Conservation (phyloP, 2,797 vertebrate species). For the Capromys pilorides region DNA sequence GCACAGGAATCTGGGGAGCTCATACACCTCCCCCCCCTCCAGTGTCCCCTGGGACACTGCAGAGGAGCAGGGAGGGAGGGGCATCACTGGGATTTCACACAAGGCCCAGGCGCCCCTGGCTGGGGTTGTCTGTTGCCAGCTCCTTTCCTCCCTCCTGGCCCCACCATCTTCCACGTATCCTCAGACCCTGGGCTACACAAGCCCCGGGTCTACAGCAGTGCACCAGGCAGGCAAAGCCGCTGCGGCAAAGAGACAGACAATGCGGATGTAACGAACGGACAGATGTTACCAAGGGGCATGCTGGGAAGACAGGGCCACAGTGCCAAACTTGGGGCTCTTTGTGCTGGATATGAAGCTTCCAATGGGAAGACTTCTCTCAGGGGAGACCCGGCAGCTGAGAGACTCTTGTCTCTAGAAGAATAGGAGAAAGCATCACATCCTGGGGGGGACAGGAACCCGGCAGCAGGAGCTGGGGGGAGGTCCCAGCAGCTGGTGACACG, state of each 20-base stretch:
- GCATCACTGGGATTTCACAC: neutral
- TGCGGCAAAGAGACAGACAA: neutral
- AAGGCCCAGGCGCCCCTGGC: neutral
- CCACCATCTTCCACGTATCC: neutral
- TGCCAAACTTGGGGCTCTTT: neutral
- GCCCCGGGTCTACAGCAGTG: neutral
- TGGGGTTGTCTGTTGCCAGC: neutral
- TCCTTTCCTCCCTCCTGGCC: fast-evolving
- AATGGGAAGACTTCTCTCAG: neutral
- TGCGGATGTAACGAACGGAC: neutral
- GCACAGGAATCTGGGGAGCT: neutral
- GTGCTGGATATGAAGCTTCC: neutral
- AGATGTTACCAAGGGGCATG: neutral
- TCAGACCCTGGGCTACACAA: neutral
- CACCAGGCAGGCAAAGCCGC: neutral
- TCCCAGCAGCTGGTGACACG: neutral
- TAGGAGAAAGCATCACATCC: neutral
- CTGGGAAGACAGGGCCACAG: fast-evolving
- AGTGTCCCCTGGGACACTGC: neutral
- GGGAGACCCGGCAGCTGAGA: neutral
- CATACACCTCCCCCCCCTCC: neutral
- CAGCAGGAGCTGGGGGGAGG: fast-evolving
- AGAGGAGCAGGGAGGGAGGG: neutral
- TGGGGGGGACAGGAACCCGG: neutral
- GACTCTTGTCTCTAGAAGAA: neutral